These are phyloP conservation scores for Mus spicilegus DNA, from an alignment of 2,113 vertebrate genomes.

Conservation along the genomic window DNA sequence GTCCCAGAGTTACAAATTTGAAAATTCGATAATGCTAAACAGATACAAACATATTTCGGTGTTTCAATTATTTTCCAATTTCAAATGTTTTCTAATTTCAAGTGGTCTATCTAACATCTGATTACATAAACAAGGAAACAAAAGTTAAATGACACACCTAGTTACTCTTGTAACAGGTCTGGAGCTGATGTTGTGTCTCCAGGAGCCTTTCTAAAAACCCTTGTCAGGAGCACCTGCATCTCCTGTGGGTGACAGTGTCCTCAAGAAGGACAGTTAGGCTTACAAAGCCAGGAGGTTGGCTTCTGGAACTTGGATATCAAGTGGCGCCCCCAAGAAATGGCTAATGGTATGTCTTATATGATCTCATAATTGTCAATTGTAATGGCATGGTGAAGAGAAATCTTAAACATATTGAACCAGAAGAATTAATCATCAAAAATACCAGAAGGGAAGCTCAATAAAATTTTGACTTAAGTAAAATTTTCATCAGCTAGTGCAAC, in stretches of 20 bases:
- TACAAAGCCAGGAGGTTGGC: not conserved
- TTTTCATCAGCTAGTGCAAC: constrained; percentile 35
- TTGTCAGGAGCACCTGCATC: not conserved
- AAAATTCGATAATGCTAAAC: constrained; percentile 52
- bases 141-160: constrained; percentile 21
- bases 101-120: not conserved
- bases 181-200: constrained; percentile 4
- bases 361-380: constrained; percentile 22
- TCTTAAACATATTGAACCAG: constrained; percentile 50
- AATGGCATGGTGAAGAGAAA: constrained; percentile 37
- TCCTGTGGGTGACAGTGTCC: not conserved
- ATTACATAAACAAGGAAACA: constrained; percentile 65
- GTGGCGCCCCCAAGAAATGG: constrained; percentile 13
- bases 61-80: constrained; percentile 43
- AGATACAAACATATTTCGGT: constrained; percentile 40
- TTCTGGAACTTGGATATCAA: constrained; percentile 45
- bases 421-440: constrained; percentile 50
- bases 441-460: constrained; percentile 10
- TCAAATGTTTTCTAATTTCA: constrained; percentile 4
- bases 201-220: constrained; percentile 17
- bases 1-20: constrained; percentile 53
- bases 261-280: not conserved
- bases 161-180: constrained; percentile 23
- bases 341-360: constrained; percentile 27
- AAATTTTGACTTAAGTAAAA: constrained; percentile 53